Evolutionary conservation across 2,113 vertebrate species (phyloP).

Genomic region (Chaetorhynchus papuensis): DNA sequence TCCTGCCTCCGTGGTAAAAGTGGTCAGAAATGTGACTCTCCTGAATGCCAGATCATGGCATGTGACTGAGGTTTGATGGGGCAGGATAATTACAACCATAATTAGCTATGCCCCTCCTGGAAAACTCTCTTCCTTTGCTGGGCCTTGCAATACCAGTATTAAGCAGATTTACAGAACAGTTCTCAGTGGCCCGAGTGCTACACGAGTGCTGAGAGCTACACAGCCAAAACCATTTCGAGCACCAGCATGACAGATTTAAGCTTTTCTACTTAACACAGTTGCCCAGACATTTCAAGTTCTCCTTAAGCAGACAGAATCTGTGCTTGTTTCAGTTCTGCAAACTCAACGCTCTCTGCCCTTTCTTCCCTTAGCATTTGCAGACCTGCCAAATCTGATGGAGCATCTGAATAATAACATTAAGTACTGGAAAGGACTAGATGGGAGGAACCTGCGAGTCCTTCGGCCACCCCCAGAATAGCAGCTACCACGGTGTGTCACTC

Average conservation of each 20-base stretch:
- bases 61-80: not conserved
- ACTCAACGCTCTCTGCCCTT: not conserved
- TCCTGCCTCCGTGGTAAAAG: not conserved
- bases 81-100: slow-evolving; percentile 1
- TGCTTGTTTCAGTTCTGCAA: not conserved
- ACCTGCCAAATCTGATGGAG: slow-evolving; percentile 95
- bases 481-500: not conserved
- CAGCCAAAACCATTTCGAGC: not conserved
- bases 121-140: not conserved
- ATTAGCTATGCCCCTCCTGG: not conserved
- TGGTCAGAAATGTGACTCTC: slow-evolving; percentile 30
- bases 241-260: not conserved
- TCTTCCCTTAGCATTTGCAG: slow-evolving; percentile 83
- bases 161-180: not conserved
- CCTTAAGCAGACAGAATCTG: not conserved
- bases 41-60: not conserved
- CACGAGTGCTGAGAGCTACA: not conserved
- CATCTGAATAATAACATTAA: slow-evolving; percentile 97
- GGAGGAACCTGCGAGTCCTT: slow-evolving; percentile 84
- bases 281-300: not conserved
- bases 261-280: not conserved
- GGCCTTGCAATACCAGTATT: not conserved
- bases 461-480: slow-evolving; percentile 84
- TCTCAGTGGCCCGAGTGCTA: not conserved
- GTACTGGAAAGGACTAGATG: slow-evolving; percentile 95